Evolutionary conservation across 2,113 vertebrate species (phyloP), one percentile per base, ranked within the genome.

Genomic region (Callithrix jacchus): DNA sequence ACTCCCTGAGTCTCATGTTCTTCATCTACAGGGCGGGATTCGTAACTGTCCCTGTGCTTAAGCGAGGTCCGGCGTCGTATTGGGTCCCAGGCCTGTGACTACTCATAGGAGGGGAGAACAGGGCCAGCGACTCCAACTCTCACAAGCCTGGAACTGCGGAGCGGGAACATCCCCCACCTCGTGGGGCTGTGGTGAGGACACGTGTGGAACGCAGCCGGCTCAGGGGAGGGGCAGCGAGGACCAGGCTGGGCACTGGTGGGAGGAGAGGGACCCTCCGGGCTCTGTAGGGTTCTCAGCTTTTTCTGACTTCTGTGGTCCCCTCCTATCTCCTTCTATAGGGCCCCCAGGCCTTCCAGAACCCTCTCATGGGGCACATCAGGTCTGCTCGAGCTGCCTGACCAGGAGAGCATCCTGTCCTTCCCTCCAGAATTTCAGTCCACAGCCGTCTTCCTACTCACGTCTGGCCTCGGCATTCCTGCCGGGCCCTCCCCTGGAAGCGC

Each of bases 151-250:
- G 40, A 32, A 74, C 9, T 0, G 4, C 21, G 35, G n/a, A n/a
- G 18, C 32, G 6, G 42, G 35, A 32, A 40, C 8, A 45, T 23
- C 13, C 6, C 11, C 6, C 11, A 42, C 37, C 5, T 35, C 17
- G 0, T 7, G 10, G 45, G 37, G 32, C 79, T 0, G 0, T 45
- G 87, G 54, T 0, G 12, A 54, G 18, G 61, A n/a, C 2, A 3
- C 10, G 40, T 25, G n/a, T 40, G 20, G 21, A 42, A 18, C 61
- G 70, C 27, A 4, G 9, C 10, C 2, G 12, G n/a, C 21, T 56
- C 30, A 1, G 45, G 64, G 21, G 27, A 45, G n/a, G 18, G 70
- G 35, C 37, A 11, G 30, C 1, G 61, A 80, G 6, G n/a, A 17
- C 10, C 30, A 37, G 2, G n/a, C n/a, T n/a, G n/a, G n/a, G 35